These are phyloP conservation scores for Tanypteryx hageni DNA, from an alignment of 2,888 invertebrate genomes.

Conservation along the genomic window DNA sequence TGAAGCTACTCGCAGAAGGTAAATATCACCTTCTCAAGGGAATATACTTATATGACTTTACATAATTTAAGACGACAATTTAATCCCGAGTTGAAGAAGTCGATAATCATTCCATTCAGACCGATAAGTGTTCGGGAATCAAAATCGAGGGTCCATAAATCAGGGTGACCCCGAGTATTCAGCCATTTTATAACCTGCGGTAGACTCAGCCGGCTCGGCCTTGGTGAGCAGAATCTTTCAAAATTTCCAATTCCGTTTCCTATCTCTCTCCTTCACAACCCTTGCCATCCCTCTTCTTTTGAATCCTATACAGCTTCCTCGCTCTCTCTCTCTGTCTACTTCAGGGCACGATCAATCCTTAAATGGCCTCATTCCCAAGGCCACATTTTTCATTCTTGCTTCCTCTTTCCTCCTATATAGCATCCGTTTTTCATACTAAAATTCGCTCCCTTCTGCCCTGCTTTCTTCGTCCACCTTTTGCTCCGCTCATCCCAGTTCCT, in stretches of 20 bases:
- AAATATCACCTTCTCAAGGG: no score
- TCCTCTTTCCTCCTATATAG: background rate
- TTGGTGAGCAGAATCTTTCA: background rate
- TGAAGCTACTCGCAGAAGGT: no score
- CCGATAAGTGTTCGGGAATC: background rate
- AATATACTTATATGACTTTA: no score
- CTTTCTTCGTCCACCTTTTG: background rate
- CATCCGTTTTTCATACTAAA: no score
- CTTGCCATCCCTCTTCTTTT: background rate
- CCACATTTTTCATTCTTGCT: slow-evolving; percentile 46
- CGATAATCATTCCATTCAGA: background rate
- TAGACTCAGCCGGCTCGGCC: background rate
- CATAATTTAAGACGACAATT: background rate
- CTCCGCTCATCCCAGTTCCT: background rate
- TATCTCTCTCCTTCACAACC: background rate
- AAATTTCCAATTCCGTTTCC: background rate
- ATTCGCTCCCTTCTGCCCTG: background rate
- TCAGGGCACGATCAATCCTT: slow-evolving; percentile 21
- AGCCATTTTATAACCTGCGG: slow-evolving; percentile 17
- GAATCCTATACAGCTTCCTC: background rate
- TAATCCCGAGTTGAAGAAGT: background rate
- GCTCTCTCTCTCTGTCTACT: background rate
- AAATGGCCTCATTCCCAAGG: slow-evolving; percentile 52
- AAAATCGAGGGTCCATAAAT: background rate
- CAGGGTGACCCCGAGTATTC: background rate